phyloP scores from a whole-genome alignment of 2,113 vertebrate genomes.

The Charina bottae region DNA sequence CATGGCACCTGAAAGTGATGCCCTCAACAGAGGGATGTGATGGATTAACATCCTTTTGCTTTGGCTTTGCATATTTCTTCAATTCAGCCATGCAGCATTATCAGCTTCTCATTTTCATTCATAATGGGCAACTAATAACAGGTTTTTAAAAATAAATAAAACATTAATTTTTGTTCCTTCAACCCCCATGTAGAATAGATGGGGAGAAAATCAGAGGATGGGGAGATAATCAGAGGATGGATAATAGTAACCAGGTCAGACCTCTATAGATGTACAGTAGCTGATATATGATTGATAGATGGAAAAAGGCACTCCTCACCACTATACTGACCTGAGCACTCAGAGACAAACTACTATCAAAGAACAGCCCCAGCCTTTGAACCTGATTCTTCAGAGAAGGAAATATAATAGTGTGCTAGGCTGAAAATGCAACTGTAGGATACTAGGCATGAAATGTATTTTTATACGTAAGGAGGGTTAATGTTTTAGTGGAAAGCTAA shows the following conservation, averaged over 20 bases:
- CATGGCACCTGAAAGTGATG: constrained; percentile 60
- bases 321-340: not conserved
- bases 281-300: not conserved
- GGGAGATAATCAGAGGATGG: not conserved
- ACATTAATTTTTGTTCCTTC: constrained; percentile 7
- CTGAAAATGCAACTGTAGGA: not conserved
- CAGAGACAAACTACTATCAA: not conserved
- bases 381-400: not conserved
- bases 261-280: not conserved
- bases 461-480: not conserved
- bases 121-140: constrained; percentile 70
- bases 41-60: constrained; percentile 54
- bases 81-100: constrained; percentile 44
- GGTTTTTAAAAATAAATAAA: constrained; percentile 52
- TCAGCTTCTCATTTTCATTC: constrained; percentile 67
- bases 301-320: not conserved
- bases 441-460: not conserved
- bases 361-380: not conserved
- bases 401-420: not conserved
- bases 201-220: not conserved
- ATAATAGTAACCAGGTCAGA: not conserved
- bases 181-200: not conserved
- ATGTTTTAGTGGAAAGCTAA: not conserved
- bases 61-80: constrained; percentile 43
- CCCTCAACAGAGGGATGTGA: constrained; percentile 68